Conservation (phyloP, 2,888 invertebrate genomes). For the Drosophila seclusa region DNA sequence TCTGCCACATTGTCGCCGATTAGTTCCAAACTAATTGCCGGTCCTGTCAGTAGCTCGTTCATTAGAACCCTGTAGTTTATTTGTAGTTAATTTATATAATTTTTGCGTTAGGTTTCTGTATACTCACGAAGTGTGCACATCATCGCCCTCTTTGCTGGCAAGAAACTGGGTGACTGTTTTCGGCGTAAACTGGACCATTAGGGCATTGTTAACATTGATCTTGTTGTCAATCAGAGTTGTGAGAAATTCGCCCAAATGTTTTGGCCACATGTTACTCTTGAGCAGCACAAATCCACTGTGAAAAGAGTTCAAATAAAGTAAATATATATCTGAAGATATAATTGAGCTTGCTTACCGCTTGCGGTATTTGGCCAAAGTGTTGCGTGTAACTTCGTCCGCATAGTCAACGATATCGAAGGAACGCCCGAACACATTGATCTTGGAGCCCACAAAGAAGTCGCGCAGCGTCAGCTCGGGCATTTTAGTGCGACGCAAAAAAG, state of each 20-base stretch:
- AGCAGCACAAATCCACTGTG: constrained; percentile 91
- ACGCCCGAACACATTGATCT: constrained; percentile 90
- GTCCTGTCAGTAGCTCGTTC: constrained; percentile 77
- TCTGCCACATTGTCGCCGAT: constrained; percentile 83
- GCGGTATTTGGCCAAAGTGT: constrained; percentile 86
- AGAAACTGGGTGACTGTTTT: constrained; percentile 89
- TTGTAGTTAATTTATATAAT: neutral
- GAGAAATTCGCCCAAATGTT: constrained; percentile 91
- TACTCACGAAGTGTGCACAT: constrained; percentile 88
- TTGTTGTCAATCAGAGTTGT: constrained; percentile 88
- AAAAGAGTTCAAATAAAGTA: neutral
- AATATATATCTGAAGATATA: neutral
- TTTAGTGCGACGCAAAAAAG: constrained; percentile 88
- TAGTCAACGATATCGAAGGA: constrained; percentile 90
- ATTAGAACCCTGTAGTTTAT: constrained; percentile 70
- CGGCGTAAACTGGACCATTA: constrained; percentile 89
- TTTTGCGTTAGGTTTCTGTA: neutral
- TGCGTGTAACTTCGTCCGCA: constrained; percentile 89
- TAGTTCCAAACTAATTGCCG: constrained; percentile 82
- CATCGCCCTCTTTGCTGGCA: constrained; percentile 86
- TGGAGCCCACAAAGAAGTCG: constrained; percentile 91
- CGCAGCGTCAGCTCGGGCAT: constrained; percentile 88
- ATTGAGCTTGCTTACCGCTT: constrained; percentile 87
- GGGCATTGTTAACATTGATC: constrained; percentile 88
- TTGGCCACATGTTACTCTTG: constrained; percentile 90